Evolutionary conservation across 2,113 vertebrate species (phyloP).

Genomic region (Daboia siamensis): DNA sequence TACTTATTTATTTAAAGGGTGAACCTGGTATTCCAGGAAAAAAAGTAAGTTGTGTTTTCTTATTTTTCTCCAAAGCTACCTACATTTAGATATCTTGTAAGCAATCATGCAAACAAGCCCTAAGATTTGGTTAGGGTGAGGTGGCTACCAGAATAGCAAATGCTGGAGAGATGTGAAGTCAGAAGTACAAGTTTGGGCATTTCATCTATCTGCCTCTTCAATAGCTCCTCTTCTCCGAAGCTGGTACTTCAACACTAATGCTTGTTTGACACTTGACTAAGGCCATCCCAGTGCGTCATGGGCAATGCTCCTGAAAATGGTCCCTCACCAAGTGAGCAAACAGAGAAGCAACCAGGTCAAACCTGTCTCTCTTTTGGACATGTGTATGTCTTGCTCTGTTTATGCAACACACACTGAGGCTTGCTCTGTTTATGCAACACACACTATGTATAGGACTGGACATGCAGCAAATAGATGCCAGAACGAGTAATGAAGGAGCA

Average conservation of each 20-base stretch:
- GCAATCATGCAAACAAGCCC: neutral
- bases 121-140: neutral
- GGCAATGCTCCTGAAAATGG: neutral
- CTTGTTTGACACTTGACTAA: neutral
- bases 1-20: slow-evolving; percentile 46
- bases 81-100: neutral
- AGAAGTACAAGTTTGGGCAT: neutral
- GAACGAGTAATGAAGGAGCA: neutral
- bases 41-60: slow-evolving; percentile 54
- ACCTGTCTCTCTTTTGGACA: neutral
- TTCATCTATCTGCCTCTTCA: neutral
- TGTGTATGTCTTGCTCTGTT: neutral
- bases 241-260: neutral
- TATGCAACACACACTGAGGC: too few relatives aligned
- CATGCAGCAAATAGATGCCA: too few relatives aligned
- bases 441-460: neutral
- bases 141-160: too few relatives aligned
- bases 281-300: neutral
- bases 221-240: too few relatives aligned
- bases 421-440: too few relatives aligned
- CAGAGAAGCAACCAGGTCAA: neutral
- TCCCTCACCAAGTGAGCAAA: neutral
- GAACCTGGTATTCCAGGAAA: slow-evolving; percentile 63
- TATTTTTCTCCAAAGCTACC: neutral
- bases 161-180: neutral